A percentile compares a stretch with the other conserved stretches of the same genome.
phyloP scores from a whole-genome alignment of 2,888 invertebrate genomes.

The Graphium colonna region DNA sequence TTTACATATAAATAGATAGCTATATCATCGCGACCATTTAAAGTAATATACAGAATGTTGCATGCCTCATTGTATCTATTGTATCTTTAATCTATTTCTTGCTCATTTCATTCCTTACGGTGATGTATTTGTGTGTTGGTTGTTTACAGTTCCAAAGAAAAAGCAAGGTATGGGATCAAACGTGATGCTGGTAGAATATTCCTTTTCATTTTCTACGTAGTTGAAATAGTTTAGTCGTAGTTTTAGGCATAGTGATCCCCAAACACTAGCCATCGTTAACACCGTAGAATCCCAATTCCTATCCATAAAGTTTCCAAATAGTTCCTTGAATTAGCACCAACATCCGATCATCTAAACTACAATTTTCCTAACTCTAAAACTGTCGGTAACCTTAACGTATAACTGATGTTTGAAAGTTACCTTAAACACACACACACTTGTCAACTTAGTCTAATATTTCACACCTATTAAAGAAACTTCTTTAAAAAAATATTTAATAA shows the following conservation, averaged over 20 bases:
- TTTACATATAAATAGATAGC: conserved; percentile 17
- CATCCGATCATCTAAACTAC: conserved; percentile 18
- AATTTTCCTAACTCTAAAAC: conserved; percentile 29
- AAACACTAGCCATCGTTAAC: conserved; percentile 6
- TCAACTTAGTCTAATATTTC: conserved; percentile 38
- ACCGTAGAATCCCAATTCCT: conserved; percentile 5
- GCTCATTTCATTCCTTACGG: conserved; percentile 55
- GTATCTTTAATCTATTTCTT: conserved; percentile 34
- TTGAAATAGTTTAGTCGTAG: conserved; percentile 70
- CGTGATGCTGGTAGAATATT: conserved; percentile 80
- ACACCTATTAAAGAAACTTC: conserved; percentile 31
- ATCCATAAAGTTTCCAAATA: conserved; percentile 22
- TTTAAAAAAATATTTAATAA: background rate
- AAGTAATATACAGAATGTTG: conserved; percentile 49
- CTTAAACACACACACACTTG: too few relatives aligned
- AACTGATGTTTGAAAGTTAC: conserved; percentile 48
- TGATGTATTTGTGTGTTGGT: conserved; percentile 80
- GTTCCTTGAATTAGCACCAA: conserved; percentile 23
- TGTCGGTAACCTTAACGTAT: conserved; percentile 38
- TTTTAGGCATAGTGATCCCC: conserved; percentile 60
- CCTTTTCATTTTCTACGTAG: conserved; percentile 77
- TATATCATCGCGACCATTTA: conserved; percentile 20
- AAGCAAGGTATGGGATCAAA: conserved; percentile 82
- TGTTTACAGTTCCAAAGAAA: conserved; percentile 92
- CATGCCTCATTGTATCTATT: conserved; percentile 52